Evolutionary conservation across 2,888 invertebrate genomes (phyloP).

Genomic region (Bugula neritina): DNA sequence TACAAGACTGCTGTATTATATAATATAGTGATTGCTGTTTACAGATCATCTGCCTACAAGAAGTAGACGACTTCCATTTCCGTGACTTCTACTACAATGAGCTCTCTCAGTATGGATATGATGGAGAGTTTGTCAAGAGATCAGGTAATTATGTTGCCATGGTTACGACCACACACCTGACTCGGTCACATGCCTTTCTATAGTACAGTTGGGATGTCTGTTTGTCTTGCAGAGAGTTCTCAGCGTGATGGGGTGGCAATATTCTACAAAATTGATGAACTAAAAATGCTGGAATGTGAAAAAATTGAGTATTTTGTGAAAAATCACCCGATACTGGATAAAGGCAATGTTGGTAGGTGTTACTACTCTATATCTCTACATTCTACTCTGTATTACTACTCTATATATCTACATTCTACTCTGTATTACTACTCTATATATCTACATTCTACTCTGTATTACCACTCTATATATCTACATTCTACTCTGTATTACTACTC

Average conservation of each 20-base stretch:
- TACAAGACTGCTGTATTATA: no score
- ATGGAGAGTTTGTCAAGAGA: slow-evolving; percentile 73
- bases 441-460: slow-evolving; percentile 58
- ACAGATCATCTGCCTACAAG: slow-evolving; percentile 80
- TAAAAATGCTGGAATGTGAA: slow-evolving; percentile 63
- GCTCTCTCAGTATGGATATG: slow-evolving; percentile 61
- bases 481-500: neutral
- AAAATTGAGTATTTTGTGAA: slow-evolving; percentile 66
- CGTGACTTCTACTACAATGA: slow-evolving; percentile 59
- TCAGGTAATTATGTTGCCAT: slow-evolving; percentile 59
- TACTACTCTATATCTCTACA: no score
- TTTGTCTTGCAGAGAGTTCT: slow-evolving; percentile 55
- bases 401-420: neutral
- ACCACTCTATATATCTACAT: slow-evolving; percentile 78
- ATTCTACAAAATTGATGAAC: slow-evolving; percentile 66
- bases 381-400: neutral
- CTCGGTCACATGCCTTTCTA: no score
- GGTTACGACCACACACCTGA: no score
- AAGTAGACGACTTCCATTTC: slow-evolving; percentile 76
- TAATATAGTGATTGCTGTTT: slow-evolving; percentile 40
- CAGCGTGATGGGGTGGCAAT: slow-evolving; percentile 81
- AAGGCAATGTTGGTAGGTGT: slow-evolving; percentile 74
- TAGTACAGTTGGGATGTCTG: neutral
- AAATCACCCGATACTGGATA: slow-evolving; percentile 64
- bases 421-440: neutral